Evolutionary conservation across 2,888 invertebrate genomes (phyloP).

Genomic region (Drosophila acutilabella): DNA sequence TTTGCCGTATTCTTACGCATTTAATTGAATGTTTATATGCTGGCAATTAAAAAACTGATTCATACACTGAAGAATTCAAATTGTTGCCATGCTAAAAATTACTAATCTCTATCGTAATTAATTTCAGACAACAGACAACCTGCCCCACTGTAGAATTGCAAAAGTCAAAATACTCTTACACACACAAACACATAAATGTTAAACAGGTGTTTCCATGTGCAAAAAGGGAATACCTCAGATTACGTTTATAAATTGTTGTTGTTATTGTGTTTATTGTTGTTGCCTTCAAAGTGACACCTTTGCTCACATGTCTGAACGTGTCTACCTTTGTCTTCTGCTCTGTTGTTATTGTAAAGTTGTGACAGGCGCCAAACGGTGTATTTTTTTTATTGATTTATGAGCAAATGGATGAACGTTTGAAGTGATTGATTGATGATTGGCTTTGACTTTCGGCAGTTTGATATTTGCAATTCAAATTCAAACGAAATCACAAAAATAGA

Average conservation of each 20-base stretch:
- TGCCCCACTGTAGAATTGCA: slow-evolving; percentile 64
- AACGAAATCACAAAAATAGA: slow-evolving; percentile 14
- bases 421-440: slow-evolving; percentile 72
- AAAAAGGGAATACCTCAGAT: slow-evolving; percentile 73
- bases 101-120: slow-evolving; percentile 56
- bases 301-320: slow-evolving; percentile 27
- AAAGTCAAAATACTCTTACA: slow-evolving; percentile 8
- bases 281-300: slow-evolving; percentile 56
- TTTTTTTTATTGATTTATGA: slow-evolving; percentile 69
- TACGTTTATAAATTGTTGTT: slow-evolving; percentile 34
- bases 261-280: slow-evolving; percentile 8
- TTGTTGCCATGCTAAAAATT: slow-evolving; percentile 44
- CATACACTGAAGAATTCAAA: slow-evolving; percentile 18
- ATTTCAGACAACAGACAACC: slow-evolving; percentile 58
- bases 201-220: slow-evolving; percentile 74
- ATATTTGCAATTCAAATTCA: slow-evolving; percentile 45
- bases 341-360: slow-evolving; percentile 39
- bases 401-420: slow-evolving; percentile 28
- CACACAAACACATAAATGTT: slow-evolving; percentile 35
- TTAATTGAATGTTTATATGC: slow-evolving; percentile 31
- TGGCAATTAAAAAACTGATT: slow-evolving; percentile 23
- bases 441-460: slow-evolving; percentile 66
- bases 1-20: slow-evolving; percentile 13
- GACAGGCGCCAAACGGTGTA: slow-evolving; percentile 68
- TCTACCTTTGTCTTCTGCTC: slow-evolving; percentile 12